phyloP scores from a whole-genome alignment of 2,888 invertebrate species.

The Acleris literana region DNA sequence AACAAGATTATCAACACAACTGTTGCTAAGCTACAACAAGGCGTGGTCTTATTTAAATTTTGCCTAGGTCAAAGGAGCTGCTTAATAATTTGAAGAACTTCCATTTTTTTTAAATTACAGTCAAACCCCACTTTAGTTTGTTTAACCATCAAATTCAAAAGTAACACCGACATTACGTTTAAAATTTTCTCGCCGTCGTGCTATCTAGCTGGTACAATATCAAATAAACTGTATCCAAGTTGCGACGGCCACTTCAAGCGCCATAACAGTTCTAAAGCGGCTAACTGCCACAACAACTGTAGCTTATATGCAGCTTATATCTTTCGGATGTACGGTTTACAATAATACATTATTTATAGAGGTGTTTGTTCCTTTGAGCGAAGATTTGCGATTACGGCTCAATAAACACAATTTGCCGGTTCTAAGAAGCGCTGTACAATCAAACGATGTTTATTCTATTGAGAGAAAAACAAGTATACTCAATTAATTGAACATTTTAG shows the following conservation, averaged over 20 bases:
- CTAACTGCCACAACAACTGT: conserved; percentile 13
- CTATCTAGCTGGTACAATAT: not conserved
- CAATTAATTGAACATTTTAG: no score
- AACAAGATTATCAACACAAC: no score
- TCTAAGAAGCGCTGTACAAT: not conserved
- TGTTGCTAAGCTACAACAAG: no score
- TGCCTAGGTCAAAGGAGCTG: no score
- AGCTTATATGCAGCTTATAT: conserved; percentile 5
- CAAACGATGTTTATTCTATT: not conserved
- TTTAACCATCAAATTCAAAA: no score
- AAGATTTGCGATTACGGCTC: not conserved
- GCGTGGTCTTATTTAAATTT: no score
- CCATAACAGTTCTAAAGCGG: conserved; percentile 15
- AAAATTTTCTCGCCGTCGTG: no score
- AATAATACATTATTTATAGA: not conserved
- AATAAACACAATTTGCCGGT: not conserved
- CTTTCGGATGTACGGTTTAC: not conserved
- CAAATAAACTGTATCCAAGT: conserved; percentile 2
- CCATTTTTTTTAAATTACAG: no score
- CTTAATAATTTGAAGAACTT: no score
- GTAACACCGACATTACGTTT: no score
- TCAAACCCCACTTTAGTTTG: no score
- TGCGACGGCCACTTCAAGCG: not conserved
- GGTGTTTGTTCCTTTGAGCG: conserved; percentile 8
- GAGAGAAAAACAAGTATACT: not conserved